Base-by-base conservation (phyloP, 64 coral and sea anemone species). In the Dendronephthya gigantea region DNA sequence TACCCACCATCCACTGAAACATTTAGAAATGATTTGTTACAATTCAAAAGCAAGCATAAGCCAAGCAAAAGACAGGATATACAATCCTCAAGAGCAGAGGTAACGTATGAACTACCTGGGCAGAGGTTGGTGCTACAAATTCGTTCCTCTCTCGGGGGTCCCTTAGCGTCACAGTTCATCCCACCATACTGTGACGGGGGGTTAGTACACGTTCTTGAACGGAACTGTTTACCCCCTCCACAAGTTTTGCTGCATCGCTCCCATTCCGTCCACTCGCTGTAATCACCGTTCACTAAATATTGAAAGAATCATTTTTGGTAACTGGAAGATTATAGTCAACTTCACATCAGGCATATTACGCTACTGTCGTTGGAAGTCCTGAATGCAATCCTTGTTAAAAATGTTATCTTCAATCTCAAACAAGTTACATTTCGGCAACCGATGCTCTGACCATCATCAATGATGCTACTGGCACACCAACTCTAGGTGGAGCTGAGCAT, bases 201-300 rank as follows among this genome's bases (percentile, higher is more conserved):
- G 48, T 56, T 88, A 23, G 48, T 35, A 9, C 87, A 88, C 15
- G 29, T 58, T 32, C 87, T 82, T 15, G 28, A 36, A 33, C 87
- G 87, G 7, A 82, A 40, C 40, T 83, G 76, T 48, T 51, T 30
- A 10, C 87, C 87, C 14, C 47, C 79, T 47, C 87, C 87, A 62
- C 87, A 88, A 22, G 72, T 38, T 22, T 83, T 50, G 35, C 84
- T 86, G 50, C 84, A 86, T 17, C 84, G 56, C 34, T 37, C 50
- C 84, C 84, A 86, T 13, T 86, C 25, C 13, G 49, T 34, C 84
- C 84, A 86, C 15, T 68, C 51, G n/a, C 23, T 37, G 58, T 70
- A 86, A 4, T 50, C 50, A 68, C 84, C 84, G 13, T 86, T 66
- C 19, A 66, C 58, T 66, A 30, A 66, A 66, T 7, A 66, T 66